Percentiles rank a stretch among this genome's conserved stretches.
Evolutionary conservation across 2,113 vertebrate species (phyloP).

Genomic region (Aleadryas rufinucha): DNA sequence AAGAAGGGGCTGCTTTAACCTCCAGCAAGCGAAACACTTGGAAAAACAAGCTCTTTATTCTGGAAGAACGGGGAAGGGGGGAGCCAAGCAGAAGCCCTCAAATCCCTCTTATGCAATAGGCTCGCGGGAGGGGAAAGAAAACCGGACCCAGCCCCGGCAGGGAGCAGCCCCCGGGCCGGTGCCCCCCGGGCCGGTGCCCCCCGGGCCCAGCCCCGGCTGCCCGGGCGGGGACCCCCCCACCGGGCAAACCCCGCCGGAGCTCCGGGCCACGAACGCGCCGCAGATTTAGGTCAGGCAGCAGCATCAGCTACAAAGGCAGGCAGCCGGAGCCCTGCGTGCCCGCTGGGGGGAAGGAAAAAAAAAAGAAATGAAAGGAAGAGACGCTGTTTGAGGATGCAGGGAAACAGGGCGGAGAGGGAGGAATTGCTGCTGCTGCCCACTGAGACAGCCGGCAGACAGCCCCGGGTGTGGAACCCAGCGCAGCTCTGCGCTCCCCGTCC

Average conservation of each 20-base stretch:
- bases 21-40: neutral
- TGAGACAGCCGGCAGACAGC: neutral
- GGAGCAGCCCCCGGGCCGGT: neutral
- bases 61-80: neutral
- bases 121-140: neutral
- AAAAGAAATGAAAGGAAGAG: neutral
- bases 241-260: accelerated
- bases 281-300: constrained; percentile 28
- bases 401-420: neutral
- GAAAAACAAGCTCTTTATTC: neutral
- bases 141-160: neutral
- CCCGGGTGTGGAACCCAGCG: neutral
- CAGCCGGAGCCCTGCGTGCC: neutral
- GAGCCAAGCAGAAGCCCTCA: neutral
- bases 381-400: neutral
- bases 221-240: neutral
- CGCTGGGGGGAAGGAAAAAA: neutral
- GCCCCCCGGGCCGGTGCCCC: neutral
- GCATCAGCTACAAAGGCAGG: neutral
- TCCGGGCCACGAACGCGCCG: accelerated
- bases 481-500: neutral
- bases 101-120: constrained; percentile 31
- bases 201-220: neutral
- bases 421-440: neutral
- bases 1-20: neutral